These are phyloP conservation scores for Thaleichthys pacificus DNA, from an alignment of 2,797 vertebrate species.

Conservation along the genomic window DNA sequence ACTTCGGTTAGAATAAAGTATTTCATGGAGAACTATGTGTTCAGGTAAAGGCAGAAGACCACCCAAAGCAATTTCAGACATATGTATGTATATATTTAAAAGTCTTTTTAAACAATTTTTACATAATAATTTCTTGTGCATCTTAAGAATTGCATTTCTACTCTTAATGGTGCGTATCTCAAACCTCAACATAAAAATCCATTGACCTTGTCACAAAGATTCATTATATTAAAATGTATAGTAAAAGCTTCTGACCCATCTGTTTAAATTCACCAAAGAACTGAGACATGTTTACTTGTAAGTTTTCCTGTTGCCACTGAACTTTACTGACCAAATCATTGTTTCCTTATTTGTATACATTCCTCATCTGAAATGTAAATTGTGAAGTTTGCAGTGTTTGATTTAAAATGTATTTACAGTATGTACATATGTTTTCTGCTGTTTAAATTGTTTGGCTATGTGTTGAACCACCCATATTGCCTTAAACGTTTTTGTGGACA, in stretches of 20 bases:
- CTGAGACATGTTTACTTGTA: conserved; percentile 46
- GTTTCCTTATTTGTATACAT: conserved; percentile 39
- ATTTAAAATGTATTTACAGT: conserved; percentile 31
- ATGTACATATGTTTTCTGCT: conserved; percentile 30
- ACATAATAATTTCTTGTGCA: not conserved
- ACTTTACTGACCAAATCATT: conserved; percentile 38
- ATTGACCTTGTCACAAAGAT: not conserved
- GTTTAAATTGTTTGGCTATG: conserved; percentile 2
- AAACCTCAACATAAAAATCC: not conserved
- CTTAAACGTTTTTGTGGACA: conserved; percentile 60
- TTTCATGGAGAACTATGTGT: not conserved
- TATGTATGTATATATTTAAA: not conserved
- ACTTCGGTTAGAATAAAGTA: not conserved
- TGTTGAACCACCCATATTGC: conserved; percentile 63
- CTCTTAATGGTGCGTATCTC: not conserved
- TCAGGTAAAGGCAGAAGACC: not conserved
- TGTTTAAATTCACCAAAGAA: conserved; percentile 63
- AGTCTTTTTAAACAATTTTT: not conserved
- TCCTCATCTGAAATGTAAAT: conserved; percentile 40
- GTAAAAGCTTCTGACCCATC: conserved; percentile 13
- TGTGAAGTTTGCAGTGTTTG: conserved; percentile 35
- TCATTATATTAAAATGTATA: conserved; percentile 24
- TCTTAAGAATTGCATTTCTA: conserved; percentile 4
- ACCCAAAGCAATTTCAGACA: not conserved
- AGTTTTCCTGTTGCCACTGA: conserved; percentile 37